Evolutionary conservation across 2,113 vertebrate genomes (phyloP), one percentile per base, ranked within the genome.

Genomic region (Phylloscopus whistleri): DNA sequence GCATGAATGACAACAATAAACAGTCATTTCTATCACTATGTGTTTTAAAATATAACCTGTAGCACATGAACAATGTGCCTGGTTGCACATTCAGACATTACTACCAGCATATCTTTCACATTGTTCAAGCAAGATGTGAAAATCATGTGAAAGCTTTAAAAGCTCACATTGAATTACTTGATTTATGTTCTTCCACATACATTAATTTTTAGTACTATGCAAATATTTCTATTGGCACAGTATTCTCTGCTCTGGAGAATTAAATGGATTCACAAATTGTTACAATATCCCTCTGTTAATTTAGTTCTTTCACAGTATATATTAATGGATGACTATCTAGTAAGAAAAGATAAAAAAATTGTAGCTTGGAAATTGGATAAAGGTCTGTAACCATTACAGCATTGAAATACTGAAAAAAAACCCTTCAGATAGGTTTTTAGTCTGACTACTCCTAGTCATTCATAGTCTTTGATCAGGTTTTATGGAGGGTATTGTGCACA

Each of bases 221-320:
- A 95, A 94, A 94, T 95, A 93, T 96, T 94, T 94, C 18, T 68
- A 7, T 60, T 97, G 94, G 91, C 91, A 64, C 31, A 37, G 15
- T 48, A 44, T 46, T 9, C 37, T 10, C 22, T 72, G 26, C 77
- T 89, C 87, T 89, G 53, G 52, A 89, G 56, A 89, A 95, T 91
- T 89, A 78, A 78, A 73, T 73, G 48, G 53, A 87, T 95, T 92
- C 51, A 76, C 28, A 85, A 78, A 66, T 84, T 84, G 43, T 60
- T 64, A 91, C 58, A 94, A n/a, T 89, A 91, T 82, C n/a, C 16
- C 14, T 79, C 77, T 89, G 60, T 90, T 86, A 92, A 94, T 87
- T 84, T 84, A 78, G 56, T 75, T 28, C 6, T 49, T 81, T 89
- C 28, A 41, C n/a, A 24, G 28, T 84, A 30, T 44, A 20, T 82